These are phyloP conservation scores for Carcharodon carcharias DNA, from an alignment of 2,797 vertebrate species.

Conservation along the genomic window DNA sequence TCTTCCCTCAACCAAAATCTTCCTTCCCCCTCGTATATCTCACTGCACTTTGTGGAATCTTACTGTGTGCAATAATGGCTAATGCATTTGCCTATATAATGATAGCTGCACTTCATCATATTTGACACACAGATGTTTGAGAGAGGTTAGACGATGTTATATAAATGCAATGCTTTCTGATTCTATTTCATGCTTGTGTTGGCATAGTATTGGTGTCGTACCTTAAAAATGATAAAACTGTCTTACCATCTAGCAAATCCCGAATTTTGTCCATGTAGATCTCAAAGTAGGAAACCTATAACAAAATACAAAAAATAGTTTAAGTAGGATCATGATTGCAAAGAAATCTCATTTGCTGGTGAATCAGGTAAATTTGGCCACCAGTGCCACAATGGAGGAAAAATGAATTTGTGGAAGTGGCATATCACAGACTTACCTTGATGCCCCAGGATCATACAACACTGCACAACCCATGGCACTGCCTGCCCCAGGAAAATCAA, in stretches of 20 bases:
- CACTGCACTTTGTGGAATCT: not conserved
- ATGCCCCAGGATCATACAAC: not conserved
- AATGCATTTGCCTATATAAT: not conserved
- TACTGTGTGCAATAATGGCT: not conserved
- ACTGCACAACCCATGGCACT: not conserved
- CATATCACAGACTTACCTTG: not conserved
- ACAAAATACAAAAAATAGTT: slow-evolving; percentile 45
- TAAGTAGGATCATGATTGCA: not conserved
- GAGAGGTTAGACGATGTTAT: not conserved
- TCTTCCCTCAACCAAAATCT: not conserved
- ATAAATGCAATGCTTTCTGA: not conserved
- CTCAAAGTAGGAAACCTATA: slow-evolving; percentile 90
- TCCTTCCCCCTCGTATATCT: not conserved
- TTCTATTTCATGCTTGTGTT: not conserved
- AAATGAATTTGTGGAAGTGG: not conserved
- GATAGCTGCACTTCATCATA: not conserved
- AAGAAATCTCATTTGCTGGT: not conserved
- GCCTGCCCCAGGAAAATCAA: not conserved
- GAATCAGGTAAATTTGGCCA: not conserved
- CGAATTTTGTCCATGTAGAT: slow-evolving; percentile 94
- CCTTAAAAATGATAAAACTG: slow-evolving; percentile 9
- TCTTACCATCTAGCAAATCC: slow-evolving; percentile 83
- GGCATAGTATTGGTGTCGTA: not conserved
- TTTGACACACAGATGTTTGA: not conserved
- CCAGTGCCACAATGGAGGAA: not conserved